These are phyloP conservation scores for Spondyliosoma cantharus DNA, from an alignment of 2,797 vertebrate genomes.

Conservation along the genomic window DNA sequence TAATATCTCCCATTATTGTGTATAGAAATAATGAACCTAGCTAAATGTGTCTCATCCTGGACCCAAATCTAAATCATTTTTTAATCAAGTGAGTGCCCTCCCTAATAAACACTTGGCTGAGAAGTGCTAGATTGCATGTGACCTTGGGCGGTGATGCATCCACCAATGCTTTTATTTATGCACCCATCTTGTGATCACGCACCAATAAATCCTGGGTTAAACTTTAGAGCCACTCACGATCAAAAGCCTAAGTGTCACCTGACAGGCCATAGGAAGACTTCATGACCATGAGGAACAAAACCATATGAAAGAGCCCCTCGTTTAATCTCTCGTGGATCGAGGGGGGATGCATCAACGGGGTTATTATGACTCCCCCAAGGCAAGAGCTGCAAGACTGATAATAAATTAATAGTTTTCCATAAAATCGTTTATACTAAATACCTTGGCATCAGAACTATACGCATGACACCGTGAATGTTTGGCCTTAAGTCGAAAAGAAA, in stretches of 20 bases:
- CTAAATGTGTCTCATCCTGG: constrained; percentile 65
- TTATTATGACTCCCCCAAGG: constrained; percentile 58
- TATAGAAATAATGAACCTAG: constrained; percentile 77
- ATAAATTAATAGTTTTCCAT: constrained; percentile 68
- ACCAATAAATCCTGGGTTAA: constrained; percentile 71
- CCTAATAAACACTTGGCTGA: constrained; percentile 75
- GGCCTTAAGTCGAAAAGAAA: constrained; percentile 22
- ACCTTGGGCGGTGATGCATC: constrained; percentile 76
- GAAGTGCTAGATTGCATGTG: constrained; percentile 60
- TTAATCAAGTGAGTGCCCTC: constrained; percentile 84
- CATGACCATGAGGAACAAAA: constrained; percentile 68
- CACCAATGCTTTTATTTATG: constrained; percentile 78
- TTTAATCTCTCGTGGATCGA: constrained; percentile 65
- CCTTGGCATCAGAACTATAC: constrained; percentile 42
- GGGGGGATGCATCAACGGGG: constrained; percentile 56
- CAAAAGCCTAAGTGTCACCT: constrained; percentile 60
- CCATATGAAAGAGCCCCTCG: constrained; percentile 62
- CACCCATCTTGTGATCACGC: constrained; percentile 52
- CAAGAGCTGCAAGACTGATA: constrained; percentile 39
- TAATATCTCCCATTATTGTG: constrained; percentile 69
- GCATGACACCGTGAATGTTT: constrained; percentile 37
- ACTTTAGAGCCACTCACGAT: constrained; percentile 60
- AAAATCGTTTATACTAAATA: constrained; percentile 61
- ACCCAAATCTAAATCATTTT: constrained; percentile 82
- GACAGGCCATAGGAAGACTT: constrained; percentile 61